These are phyloP conservation scores for Bellardia bayeri DNA, from an alignment of 2,888 invertebrate genomes.

Conservation along the genomic window DNA sequence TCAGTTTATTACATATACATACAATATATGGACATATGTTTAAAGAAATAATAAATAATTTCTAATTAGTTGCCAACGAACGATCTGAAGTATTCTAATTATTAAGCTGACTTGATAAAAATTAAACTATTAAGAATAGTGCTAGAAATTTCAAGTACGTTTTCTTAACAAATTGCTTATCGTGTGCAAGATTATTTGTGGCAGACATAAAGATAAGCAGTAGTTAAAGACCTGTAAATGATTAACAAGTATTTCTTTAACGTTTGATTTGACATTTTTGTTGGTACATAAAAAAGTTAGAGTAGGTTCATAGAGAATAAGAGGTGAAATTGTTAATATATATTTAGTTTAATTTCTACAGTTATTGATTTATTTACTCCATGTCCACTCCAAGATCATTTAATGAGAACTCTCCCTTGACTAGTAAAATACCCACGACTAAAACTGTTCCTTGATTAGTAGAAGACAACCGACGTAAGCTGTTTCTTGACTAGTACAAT, in stretches of 20 bases:
- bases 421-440: no score
- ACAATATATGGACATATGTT: neutral
- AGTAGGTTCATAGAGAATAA: no score
- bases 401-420: no score
- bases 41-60: neutral
- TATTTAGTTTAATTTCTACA: no score
- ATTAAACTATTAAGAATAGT: slow-evolving; percentile 11
- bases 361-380: no score
- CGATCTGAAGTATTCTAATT: neutral
- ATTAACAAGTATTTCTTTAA: neutral
- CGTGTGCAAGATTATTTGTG: neutral
- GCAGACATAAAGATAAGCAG: neutral
- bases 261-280: neutral
- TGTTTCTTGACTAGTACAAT: no score
- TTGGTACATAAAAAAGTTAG: no score
- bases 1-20: neutral
- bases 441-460: no score
- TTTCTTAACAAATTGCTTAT: neutral
- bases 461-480: no score
- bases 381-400: no score
- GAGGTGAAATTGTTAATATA: no score
- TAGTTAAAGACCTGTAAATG: slow-evolving; percentile 6
- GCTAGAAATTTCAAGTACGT: neutral
- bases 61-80: slow-evolving; percentile 25
- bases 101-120: slow-evolving; percentile 1